Base-by-base conservation (phyloP, 2,797 vertebrate genomes). In the Lateolabrax maculatus region DNA sequence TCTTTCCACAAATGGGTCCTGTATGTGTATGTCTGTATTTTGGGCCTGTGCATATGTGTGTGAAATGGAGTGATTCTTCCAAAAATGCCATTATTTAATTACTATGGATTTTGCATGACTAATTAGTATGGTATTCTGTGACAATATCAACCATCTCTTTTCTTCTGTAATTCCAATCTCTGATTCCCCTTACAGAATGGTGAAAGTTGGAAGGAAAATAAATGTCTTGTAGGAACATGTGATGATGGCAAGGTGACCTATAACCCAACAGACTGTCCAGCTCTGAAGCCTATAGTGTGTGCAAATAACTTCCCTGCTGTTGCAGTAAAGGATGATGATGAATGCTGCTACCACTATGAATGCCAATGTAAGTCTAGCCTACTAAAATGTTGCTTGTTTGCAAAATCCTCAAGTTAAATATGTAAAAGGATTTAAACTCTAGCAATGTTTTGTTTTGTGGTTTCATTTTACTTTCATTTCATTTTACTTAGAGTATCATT, bases 291-390 rank as follows among this genome's bases (percentile, higher is more conserved):
- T 39, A 62, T 95, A 5, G 84, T 83, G 2, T 98, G 97, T 39
- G 91, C 90, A 23, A 98, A 97, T 34, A 95, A 93, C 51, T 95
- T 95, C 49, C 93, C 92, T 0, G 52, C 96, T 7, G 0, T 94
- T 23, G 76, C 93, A 77, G 94, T 96, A 73, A 66, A 70, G 10
- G 93, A 96, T 44, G 67, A 87, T 12, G 93, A 95, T 0, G 88
- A 90, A 71, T 98, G 97, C 77, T 98, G 97, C 82, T 75, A 79
- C 3, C 86, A 91, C 15, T 95, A 96, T 16, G 92, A 97, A 44
- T 98, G 97, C 84, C 84, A 94, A 51, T 94, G 94, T 91, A 90
- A 81, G 88, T 88, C 6, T 63, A 3, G 48, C 18, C 11, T 16
- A 25, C 27, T 43, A n/a, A 69, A 36, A 61, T 60, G 0, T 9